phyloP scores from a whole-genome alignment of 2,113 vertebrate species.

The Papio anubis region DNA sequence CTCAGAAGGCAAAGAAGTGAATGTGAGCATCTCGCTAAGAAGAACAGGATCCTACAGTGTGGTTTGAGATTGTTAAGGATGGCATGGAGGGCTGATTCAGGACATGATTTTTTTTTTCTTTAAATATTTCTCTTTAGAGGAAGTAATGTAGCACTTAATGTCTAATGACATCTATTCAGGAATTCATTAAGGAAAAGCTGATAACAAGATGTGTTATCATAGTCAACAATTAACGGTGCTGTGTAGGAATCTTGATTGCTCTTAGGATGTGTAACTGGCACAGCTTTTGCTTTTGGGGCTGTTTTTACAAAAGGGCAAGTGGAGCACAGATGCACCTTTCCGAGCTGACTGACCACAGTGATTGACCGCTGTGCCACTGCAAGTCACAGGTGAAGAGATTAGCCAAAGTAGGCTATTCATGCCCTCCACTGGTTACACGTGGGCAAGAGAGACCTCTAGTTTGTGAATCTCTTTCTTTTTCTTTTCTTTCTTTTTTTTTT shows the following conservation, averaged over 20 bases:
- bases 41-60: neutral
- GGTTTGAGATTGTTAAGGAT: neutral
- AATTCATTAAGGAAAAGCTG: slow-evolving; percentile 72
- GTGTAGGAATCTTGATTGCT: neutral
- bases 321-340: rapidly evolving
- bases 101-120: neutral
- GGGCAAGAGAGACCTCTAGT: neutral
- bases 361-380: neutral
- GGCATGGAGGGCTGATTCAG: neutral
- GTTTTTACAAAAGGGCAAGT: neutral
- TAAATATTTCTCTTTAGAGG: slow-evolving; percentile 49
- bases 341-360: no score
- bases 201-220: slow-evolving; percentile 56
- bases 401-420: neutral
- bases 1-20: neutral
- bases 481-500: no score
- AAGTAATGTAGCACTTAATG: slow-evolving; percentile 60
- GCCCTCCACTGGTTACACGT: rapidly evolving
- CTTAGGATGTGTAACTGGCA: neutral
- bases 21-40: neutral
- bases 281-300: neutral
- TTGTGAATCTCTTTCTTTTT: neutral
- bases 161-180: slow-evolving; percentile 69
- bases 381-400: neutral
- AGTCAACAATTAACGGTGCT: slow-evolving; percentile 49